Evolutionary conservation across 2,113 vertebrate species (phyloP).

Genomic region (Pimephales promelas): DNA sequence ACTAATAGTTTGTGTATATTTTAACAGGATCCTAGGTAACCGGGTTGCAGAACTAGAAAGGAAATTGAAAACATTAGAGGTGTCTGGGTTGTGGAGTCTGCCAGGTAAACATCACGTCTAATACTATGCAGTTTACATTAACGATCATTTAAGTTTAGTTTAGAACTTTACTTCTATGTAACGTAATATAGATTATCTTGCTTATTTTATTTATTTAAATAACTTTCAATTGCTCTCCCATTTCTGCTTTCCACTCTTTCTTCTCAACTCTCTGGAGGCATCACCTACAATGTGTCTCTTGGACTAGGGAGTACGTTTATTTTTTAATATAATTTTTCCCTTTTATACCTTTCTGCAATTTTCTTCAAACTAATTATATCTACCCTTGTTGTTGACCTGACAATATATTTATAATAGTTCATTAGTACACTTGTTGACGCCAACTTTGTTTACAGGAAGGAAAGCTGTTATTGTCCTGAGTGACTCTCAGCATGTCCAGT

Average conservation of each 20-base stretch:
- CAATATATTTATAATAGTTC: neutral
- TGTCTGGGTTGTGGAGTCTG: constrained; percentile 95
- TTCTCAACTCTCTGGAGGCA: constrained; percentile 41
- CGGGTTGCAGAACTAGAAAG: constrained; percentile 94
- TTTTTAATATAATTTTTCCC: neutral
- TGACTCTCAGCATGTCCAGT: constrained; percentile 48
- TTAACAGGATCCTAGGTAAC: constrained; percentile 89
- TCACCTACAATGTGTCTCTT: constrained; percentile 57
- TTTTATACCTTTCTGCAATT: neutral
- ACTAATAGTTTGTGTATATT: neutral
- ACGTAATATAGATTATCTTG: neutral
- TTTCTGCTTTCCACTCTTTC: constrained; percentile 31
- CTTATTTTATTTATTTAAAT: neutral
- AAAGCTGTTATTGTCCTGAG: constrained; percentile 53
- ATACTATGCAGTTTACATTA: neutral
- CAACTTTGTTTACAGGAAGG: constrained; percentile 39
- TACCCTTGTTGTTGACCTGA: neutral
- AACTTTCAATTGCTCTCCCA: neutral
- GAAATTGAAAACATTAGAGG: constrained; percentile 93
- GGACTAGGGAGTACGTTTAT: constrained; percentile 55
- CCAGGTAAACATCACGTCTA: constrained; percentile 79
- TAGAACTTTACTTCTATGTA: neutral
- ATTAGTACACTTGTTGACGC: constrained; percentile 25
- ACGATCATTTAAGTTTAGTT: neutral
- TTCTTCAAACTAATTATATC: neutral